Base-by-base conservation (phyloP, 2,888 invertebrate genomes). In the Busseola fusca region DNA sequence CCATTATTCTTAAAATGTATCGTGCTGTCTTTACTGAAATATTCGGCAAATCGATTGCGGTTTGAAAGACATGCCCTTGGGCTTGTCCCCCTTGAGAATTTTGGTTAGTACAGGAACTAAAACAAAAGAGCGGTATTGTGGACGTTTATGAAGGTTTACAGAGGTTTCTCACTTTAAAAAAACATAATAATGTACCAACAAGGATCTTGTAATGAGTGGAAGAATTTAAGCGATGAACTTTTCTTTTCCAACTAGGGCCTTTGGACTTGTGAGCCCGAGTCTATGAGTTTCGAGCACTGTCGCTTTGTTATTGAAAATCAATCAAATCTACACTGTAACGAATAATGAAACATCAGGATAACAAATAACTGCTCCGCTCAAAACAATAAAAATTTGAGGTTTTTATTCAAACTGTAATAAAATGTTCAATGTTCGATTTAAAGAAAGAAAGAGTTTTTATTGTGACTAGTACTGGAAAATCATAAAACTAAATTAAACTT, bases 151-250 rank as follows among this genome's bases (percentile, higher is more conserved):
- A 30, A 48, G 21, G 25, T 5, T 74, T 25, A 30, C 48, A 34
- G n/a, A 2, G 25, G 21, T 48, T 57, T n/a, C 9, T 37, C 37
- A n/a, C n/a, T n/a, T n/a, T n/a, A n/a, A n/a, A n/a, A n/a, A n/a
- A n/a, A n/a, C n/a, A n/a, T n/a, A n/a, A n/a, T n/a, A n/a, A n/a
- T n/a, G n/a, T n/a, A n/a, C n/a, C n/a, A n/a, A n/a, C n/a, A n/a
- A n/a, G n/a, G 21, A 63, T 63, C 64, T 48, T 48, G 10, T 63
- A n/a, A 10, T 37, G 16, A 67, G 70, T 71, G 7, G 18, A 65
- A 75, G 75, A 65, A 76, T 52, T 42, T 14, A 54, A 50, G 12
- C 25, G 1, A 74, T 16, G 21, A 42, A 71, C n/a, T n/a, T n/a
- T n/a, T n/a, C 27, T 76, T 76, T 37, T 14, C 52, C 9, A 27